Evolutionary conservation across 2,888 invertebrate species (phyloP).

Genomic region (Alsophila aescularia): DNA sequence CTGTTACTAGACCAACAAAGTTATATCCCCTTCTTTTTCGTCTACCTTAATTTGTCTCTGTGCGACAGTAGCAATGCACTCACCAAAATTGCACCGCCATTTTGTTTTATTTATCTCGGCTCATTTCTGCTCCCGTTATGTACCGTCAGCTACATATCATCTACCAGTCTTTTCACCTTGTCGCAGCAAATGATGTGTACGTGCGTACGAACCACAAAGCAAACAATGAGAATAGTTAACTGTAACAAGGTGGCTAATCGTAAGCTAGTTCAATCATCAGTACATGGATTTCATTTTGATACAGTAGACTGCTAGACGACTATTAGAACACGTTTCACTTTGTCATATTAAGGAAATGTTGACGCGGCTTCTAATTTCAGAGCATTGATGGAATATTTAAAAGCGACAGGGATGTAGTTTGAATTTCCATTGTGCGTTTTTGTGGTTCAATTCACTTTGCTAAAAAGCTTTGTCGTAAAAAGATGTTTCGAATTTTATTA

Average conservation of each 20-base stretch:
- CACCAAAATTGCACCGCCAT: slow-evolving; percentile 46
- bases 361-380: too few relatives aligned
- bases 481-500: background rate
- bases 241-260: background rate
- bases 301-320: background rate
- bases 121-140: slow-evolving; percentile 39
- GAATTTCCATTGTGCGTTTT: background rate
- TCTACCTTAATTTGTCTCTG: slow-evolving; percentile 23
- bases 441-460: background rate
- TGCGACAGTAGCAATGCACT: slow-evolving; percentile 38
- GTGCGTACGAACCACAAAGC: background rate
- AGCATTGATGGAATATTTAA: background rate
- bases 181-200: background rate
- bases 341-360: too few relatives aligned
- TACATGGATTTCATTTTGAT: background rate
- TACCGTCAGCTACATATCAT: slow-evolving; percentile 6
- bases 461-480: slow-evolving; percentile 1
- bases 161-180: background rate
- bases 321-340: background rate
- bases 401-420: background rate
- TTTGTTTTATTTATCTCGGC: slow-evolving; percentile 43
- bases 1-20: background rate
- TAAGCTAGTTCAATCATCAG: background rate
- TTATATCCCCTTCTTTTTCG: background rate
- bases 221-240: background rate